Conservation (phyloP, 2,113 vertebrate species). For the Heliornis fulica region DNA sequence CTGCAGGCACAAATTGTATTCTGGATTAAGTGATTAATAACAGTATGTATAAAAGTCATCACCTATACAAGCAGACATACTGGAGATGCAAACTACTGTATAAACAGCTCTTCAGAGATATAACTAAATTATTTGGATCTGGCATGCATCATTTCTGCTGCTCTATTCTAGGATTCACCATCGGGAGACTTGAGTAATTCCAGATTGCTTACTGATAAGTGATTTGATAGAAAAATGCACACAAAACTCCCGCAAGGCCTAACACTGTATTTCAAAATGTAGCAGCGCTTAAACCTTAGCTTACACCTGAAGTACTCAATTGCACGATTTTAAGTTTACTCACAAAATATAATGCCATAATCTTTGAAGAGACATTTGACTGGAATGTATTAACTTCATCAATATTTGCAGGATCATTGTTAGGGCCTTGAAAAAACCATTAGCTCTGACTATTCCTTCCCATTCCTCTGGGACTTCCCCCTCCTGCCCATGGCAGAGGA, state of each 20-base stretch:
- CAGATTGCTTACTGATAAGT: neutral
- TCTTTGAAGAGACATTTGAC: neutral
- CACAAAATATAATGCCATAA: neutral
- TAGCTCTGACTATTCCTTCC: neutral
- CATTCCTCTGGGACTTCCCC: rapidly evolving
- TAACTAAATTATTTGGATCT: neutral
- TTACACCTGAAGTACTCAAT: neutral
- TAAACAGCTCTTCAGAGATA: neutral
- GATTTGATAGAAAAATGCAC: neutral
- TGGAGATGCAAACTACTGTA: neutral
- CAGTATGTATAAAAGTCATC: neutral
- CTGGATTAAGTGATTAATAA: neutral
- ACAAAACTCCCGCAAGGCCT: neutral
- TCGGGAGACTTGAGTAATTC: neutral
- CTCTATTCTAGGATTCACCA: neutral
- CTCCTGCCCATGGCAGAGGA: neutral
- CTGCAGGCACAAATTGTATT: neutral
- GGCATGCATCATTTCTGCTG: neutral
- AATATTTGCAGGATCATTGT: neutral
- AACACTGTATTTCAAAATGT: neutral
- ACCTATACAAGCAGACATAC: neutral
- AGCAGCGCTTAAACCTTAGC: neutral
- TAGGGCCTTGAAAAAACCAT: neutral
- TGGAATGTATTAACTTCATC: neutral
- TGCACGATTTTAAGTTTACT: neutral